Percentiles rank a stretch among this genome's conserved stretches.
Evolutionary conservation across 2,888 invertebrate genomes (phyloP).

Genomic region (Rotaria socialis): DNA sequence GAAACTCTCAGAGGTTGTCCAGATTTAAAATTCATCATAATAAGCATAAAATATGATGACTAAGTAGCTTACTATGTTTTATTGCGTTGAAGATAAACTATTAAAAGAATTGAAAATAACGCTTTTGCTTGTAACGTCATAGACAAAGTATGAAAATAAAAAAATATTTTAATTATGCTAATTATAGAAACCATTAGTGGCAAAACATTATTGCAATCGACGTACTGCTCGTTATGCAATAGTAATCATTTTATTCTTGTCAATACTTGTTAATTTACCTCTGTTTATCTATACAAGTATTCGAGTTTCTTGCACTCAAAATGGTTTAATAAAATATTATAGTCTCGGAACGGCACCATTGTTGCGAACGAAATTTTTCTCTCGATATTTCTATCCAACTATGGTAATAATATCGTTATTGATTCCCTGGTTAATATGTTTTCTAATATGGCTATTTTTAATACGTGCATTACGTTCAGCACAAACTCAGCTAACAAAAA

Average conservation of each 20-base stretch:
- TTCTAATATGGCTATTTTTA: background rate
- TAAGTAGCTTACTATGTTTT: background rate
- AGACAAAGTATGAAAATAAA: background rate
- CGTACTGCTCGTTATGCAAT: background rate
- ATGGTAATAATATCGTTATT: background rate
- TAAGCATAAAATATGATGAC: background rate
- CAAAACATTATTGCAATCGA: background rate
- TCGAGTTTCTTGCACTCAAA: background rate
- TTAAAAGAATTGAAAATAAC: too few species aligned
- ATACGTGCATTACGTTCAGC: background rate
- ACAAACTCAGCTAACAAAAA: background rate
- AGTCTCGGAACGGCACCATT: background rate
- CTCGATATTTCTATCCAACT: background rate
- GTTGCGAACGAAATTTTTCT: background rate
- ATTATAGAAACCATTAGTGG: background rate
- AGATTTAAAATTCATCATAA: too few species aligned
- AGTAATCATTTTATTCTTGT: background rate
- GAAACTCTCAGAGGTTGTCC: too few species aligned
- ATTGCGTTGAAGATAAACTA: background rate
- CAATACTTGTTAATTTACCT: background rate
- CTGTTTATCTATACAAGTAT: background rate
- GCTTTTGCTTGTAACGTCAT: too few species aligned
- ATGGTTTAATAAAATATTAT: slow-evolving; percentile 2
- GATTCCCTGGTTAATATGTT: background rate
- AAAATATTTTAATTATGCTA: background rate